Percentiles rank a stretch among this genome's conserved stretches.
phyloP scores from a whole-genome alignment of 2,797 vertebrate species.

The Sarcoramphus papa region DNA sequence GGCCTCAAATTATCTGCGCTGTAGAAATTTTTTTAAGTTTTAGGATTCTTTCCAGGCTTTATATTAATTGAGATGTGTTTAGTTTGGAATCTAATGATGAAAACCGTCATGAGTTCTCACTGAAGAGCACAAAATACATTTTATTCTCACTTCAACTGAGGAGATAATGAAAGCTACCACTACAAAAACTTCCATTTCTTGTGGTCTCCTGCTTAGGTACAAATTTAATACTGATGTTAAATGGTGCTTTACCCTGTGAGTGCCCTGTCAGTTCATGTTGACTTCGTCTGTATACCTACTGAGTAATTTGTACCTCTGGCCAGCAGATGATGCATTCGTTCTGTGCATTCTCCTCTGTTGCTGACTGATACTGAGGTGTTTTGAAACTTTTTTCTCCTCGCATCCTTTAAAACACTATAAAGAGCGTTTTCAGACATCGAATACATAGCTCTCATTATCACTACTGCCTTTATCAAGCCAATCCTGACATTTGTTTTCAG shows the following conservation, averaged over 20 bases:
- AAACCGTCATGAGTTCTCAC: not conserved
- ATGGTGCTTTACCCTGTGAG: not conserved
- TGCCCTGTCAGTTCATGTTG: not conserved
- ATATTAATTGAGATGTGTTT: not conserved
- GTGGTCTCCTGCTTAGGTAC: not conserved
- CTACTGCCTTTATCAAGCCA: not conserved
- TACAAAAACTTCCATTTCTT: not conserved
- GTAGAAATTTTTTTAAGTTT: not conserved
- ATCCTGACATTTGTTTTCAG: not conserved
- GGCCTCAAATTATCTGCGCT: not conserved
- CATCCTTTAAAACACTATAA: not conserved
- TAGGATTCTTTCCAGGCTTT: not conserved
- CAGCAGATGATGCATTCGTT: not conserved
- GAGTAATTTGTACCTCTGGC: not conserved
- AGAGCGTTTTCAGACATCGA: not conserved
- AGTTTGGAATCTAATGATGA: not conserved
- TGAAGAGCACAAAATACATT: not conserved
- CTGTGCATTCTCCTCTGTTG: not conserved
- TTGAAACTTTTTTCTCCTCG: not conserved
- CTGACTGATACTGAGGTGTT: not conserved
- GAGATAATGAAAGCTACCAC: not conserved
- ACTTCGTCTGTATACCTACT: not conserved
- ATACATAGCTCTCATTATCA: not conserved
- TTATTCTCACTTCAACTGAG: not conserved
- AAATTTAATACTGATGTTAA: not conserved